Percentiles rank a stretch among this genome's conserved stretches.
Evolutionary conservation across 2,888 invertebrate genomes (phyloP).

Genomic region (Chrysina gloriosa): DNA sequence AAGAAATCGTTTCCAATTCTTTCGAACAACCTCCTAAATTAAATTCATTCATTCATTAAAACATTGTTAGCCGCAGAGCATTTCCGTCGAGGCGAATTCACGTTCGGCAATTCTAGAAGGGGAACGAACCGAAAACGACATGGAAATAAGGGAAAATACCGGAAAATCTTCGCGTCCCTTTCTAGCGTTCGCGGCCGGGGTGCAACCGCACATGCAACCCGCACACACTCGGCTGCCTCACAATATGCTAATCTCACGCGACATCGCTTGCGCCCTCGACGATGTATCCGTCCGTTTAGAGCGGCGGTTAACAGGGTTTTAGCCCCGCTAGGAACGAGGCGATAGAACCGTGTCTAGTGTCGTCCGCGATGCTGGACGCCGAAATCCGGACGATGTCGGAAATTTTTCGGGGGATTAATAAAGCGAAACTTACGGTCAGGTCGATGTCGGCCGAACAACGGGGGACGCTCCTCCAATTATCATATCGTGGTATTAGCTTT

Average conservation of each 20-base stretch:
- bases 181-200: neutral
- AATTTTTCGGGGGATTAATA: slow-evolving; percentile 26
- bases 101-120: slow-evolving; percentile 6
- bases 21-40: neutral
- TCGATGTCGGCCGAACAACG: neutral
- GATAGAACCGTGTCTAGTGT: neutral
- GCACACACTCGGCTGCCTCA: slow-evolving; percentile 15
- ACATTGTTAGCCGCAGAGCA: neutral
- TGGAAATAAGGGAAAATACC: slow-evolving; percentile 14
- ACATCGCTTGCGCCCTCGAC: slow-evolving; percentile 50
- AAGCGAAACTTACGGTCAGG: neutral
- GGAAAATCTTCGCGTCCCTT: slow-evolving; percentile 9
- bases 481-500: slow-evolving; percentile 10
- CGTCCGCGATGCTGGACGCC: neutral
- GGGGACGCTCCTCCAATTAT: slow-evolving; percentile 4
- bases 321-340: slow-evolving; percentile 44
- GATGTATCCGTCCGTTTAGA: slow-evolving; percentile 53
- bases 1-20: no score
- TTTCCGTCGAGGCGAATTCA: slow-evolving; percentile 1
- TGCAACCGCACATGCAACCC: slow-evolving; percentile 2
- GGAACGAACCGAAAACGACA: slow-evolving; percentile 10
- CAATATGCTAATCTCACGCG: slow-evolving; percentile 54
- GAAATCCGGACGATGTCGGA: neutral
- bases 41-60: slow-evolving; percentile 14
- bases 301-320: slow-evolving; percentile 58